Base-by-base conservation (phyloP, 92 coral and sea anemone species). In the Actinernus sp. region DNA sequence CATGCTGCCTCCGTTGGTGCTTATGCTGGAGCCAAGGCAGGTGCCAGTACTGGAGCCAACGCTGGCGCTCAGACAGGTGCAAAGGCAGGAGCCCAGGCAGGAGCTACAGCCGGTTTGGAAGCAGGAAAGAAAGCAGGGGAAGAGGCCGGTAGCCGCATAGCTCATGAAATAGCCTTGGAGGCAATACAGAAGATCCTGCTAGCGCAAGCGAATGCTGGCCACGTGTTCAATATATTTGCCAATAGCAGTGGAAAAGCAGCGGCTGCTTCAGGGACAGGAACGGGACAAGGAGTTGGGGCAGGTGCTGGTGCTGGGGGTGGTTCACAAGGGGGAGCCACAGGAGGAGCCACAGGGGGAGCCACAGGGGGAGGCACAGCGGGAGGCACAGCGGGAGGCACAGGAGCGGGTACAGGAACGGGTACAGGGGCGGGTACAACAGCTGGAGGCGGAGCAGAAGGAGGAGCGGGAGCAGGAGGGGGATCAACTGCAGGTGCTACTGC, bases 51-150 rank as follows among this genome's bases (percentile, higher is more conserved):
- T 34, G 91, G 91, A 0, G 86, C 91, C 44, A 25, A 78, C 19
- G 86, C 81, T 27, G 91, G 91, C n/a, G 91, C 91, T 1, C 56
- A 78, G 65, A 64, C 81, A 1, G 91, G 91, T 11, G 91, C 91
- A 0, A 85, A 76, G 58, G 96, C 96, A 24, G 96, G 96, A n/a
- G 96, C 91, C 17, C 75, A 87, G 16, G 96, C 96, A n/a, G 96
- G 96, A 26, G 91, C 91, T 2, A 74, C 63, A 29, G 96, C 96
- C 13, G 96, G 96, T 2, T 55, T 79, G 40, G 83, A 85, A 22
- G 96, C 91, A 22, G 88, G 91, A 0, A 57, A 41, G 14, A 90
- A 90, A 52, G 96, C 96, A 25, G 91, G 91, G 25, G 87, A 84
- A 53, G 76, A 89, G 4, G 96, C 96, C 26, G 96, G 85, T 0